Percentiles rank a stretch among this genome's conserved stretches.
These are phyloP conservation scores for Percopsis transmontana DNA, from an alignment of 2,113 vertebrate genomes.

Conservation along the genomic window DNA sequence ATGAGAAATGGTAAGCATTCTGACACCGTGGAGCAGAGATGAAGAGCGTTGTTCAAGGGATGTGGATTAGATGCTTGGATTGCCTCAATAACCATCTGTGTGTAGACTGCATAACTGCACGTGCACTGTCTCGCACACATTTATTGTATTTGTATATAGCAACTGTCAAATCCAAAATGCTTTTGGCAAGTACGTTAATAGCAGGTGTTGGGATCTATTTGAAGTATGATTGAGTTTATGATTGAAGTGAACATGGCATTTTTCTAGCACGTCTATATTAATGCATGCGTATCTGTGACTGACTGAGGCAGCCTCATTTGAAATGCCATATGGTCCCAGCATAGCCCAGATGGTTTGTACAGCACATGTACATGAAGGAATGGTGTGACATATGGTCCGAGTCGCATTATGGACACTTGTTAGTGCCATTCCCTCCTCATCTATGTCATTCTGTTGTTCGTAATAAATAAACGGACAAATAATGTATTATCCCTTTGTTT, in stretches of 20 bases:
- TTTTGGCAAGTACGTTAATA: too few relatives aligned
- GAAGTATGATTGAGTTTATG: not conserved
- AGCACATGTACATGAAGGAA: conserved; percentile 38
- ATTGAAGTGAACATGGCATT: conserved; percentile 25
- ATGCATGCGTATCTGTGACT: conserved; percentile 60
- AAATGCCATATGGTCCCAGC: conserved; percentile 69
- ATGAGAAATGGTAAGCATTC: conserved; percentile 88
- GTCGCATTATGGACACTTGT: conserved; percentile 46
- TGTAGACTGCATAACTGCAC: conserved; percentile 1
- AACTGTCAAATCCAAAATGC: too few relatives aligned
- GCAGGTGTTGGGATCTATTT: not conserved
- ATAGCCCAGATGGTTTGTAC: conserved; percentile 61
- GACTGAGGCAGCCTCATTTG: conserved; percentile 54
- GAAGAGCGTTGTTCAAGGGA: conserved; percentile 9
- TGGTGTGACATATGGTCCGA: conserved; percentile 66
- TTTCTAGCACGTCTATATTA: conserved; percentile 54
- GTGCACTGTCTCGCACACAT: not conserved
- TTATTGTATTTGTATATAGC: too few relatives aligned
- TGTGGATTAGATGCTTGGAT: not conserved
- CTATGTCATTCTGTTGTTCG: conserved; percentile 12
- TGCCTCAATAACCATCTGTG: conserved; percentile 28
- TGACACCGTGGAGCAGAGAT: not conserved
- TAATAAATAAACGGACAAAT: conserved; percentile 2
- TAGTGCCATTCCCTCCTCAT: conserved; percentile 16
- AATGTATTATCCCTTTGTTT: conserved; percentile 6